Percentiles rank a stretch among this genome's conserved stretches.
These are phyloP conservation scores for Gadopsis bispinosus DNA, from an alignment of 2,797 vertebrate genomes.

Conservation along the genomic window DNA sequence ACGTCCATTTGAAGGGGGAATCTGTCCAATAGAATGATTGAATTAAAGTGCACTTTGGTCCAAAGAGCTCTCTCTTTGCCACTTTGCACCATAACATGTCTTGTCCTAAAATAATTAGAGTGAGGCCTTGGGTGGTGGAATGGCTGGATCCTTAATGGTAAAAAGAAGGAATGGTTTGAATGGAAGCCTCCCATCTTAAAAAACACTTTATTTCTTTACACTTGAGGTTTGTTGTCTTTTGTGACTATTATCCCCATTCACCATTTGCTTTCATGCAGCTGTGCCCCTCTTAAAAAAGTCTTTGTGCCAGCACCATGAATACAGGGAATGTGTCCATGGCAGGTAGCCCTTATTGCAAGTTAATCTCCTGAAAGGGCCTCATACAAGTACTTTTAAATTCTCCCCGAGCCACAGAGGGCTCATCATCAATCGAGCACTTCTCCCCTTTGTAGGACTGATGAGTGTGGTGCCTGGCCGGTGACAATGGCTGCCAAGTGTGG, in stretches of 20 bases:
- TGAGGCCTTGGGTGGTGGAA: conserved; percentile 80
- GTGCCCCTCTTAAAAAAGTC: conserved; percentile 84
- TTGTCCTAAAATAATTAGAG: conserved; percentile 87
- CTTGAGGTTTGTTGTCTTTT: conserved; percentile 91
- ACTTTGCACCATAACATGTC: conserved; percentile 84
- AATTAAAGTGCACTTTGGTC: conserved; percentile 87
- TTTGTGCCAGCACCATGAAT: conserved; percentile 86
- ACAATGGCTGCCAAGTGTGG: conserved; percentile 87
- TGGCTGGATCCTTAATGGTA: conserved; percentile 81
- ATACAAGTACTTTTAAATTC: conserved; percentile 89
- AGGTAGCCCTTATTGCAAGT: conserved; percentile 90
- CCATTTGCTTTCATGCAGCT: conserved; percentile 87
- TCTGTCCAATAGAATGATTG: conserved; percentile 83
- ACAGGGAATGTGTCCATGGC: conserved; percentile 86
- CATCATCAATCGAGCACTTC: conserved; percentile 87
- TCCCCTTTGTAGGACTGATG: conserved; percentile 83
- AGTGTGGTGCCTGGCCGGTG: conserved; percentile 81
- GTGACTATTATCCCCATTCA: conserved; percentile 86
- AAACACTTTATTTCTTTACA: conserved; percentile 89
- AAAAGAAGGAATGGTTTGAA: conserved; percentile 84
- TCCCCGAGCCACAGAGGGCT: conserved; percentile 83
- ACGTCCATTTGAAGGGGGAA: conserved; percentile 77
- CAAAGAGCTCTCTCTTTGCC: conserved; percentile 80
- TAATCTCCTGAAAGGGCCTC: conserved; percentile 88
- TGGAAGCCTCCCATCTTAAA: conserved; percentile 83